A percentile compares a stretch with the other conserved stretches of the same genome.
Evolutionary conservation across 1,140 invertebrate genomes (phyloP).

Genomic region (Fopius arisanus): DNA sequence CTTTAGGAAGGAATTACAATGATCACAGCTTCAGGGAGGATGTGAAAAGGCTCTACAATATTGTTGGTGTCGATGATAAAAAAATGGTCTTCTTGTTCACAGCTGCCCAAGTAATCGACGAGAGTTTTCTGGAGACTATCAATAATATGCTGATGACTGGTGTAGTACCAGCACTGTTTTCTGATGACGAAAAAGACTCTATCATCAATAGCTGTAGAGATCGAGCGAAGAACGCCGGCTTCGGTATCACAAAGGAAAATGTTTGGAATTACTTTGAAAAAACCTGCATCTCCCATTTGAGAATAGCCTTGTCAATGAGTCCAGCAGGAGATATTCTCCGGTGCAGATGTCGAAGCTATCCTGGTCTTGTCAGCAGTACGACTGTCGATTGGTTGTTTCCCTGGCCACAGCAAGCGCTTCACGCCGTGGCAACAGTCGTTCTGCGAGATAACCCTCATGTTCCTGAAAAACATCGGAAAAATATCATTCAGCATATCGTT

Average conservation of each 20-base stretch:
- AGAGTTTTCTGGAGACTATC: constrained; percentile 87
- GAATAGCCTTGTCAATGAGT: constrained; percentile 90
- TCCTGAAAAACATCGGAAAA: constrained; percentile 71
- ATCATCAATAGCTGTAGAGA: constrained; percentile 75
- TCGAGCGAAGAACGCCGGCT: constrained; percentile 74
- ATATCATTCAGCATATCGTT: constrained; percentile 83
- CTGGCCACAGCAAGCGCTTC: constrained; percentile 89
- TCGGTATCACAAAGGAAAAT: constrained; percentile 75
- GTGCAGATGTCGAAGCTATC: constrained; percentile 86
- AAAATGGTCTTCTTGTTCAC: constrained; percentile 85
- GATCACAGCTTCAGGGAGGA: constrained; percentile 85
- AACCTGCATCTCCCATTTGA: constrained; percentile 81
- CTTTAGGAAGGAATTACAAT: constrained; percentile 81
- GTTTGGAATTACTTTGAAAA: constrained; percentile 87
- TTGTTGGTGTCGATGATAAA: constrained; percentile 78
- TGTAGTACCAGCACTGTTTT: constrained; percentile 83
- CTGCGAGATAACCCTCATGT: constrained; percentile 72
- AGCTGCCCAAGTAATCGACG: constrained; percentile 78
- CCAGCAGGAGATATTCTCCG: constrained; percentile 83
- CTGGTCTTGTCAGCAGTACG: constrained; percentile 90
- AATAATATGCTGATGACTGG: constrained; percentile 91
- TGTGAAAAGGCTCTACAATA: constrained; percentile 79
- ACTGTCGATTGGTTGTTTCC: constrained; percentile 94
- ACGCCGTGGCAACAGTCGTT: constrained; percentile 84
- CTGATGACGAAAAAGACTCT: constrained; percentile 85